A percentile compares a stretch with the other conserved stretches of the same genome.
phyloP scores from a whole-genome alignment of 2,797 vertebrate genomes.

The Lerista edwardsae region DNA sequence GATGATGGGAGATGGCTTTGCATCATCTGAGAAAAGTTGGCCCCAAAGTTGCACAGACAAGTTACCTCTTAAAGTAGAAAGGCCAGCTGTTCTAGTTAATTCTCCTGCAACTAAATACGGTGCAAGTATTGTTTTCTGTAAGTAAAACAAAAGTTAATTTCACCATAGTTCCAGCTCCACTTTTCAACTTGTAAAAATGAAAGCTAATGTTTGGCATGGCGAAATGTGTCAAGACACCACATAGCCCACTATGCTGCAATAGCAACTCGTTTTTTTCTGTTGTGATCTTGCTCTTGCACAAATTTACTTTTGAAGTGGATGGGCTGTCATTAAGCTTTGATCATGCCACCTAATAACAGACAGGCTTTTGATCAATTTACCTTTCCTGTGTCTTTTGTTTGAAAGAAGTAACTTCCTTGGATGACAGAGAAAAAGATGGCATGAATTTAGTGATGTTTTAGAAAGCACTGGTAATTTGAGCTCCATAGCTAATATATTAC shows the following conservation, averaged over 20 bases:
- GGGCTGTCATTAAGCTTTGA: constrained; percentile 78
- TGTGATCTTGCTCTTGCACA: constrained; percentile 78
- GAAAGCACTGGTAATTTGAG: constrained; percentile 42
- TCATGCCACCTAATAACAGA: constrained; percentile 80
- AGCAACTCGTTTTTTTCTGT: constrained; percentile 14
- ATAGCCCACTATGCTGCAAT: background rate
- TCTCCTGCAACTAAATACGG: background rate
- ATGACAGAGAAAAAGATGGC: constrained; percentile 55
- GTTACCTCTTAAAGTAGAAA: background rate
- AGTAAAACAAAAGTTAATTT: background rate
- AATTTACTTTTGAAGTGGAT: constrained; percentile 84
- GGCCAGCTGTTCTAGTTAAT: background rate
- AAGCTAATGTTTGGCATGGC: background rate
- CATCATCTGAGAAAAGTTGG: background rate
- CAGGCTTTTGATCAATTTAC: constrained; percentile 72
- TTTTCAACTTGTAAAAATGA: background rate
- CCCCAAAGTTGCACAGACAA: background rate
- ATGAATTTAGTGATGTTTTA: constrained; percentile 34
- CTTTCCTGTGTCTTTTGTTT: constrained; percentile 71
- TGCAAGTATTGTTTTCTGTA: background rate
- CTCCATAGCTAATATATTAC: constrained; percentile 20
- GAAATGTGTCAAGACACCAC: background rate
- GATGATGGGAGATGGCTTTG: background rate
- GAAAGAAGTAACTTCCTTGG: constrained; percentile 66
- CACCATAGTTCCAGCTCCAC: background rate